Percentiles rank a stretch among this genome's conserved stretches.
Conservation (phyloP, 2,888 invertebrate species). For the Caenorhabditis imperialis region DNA sequence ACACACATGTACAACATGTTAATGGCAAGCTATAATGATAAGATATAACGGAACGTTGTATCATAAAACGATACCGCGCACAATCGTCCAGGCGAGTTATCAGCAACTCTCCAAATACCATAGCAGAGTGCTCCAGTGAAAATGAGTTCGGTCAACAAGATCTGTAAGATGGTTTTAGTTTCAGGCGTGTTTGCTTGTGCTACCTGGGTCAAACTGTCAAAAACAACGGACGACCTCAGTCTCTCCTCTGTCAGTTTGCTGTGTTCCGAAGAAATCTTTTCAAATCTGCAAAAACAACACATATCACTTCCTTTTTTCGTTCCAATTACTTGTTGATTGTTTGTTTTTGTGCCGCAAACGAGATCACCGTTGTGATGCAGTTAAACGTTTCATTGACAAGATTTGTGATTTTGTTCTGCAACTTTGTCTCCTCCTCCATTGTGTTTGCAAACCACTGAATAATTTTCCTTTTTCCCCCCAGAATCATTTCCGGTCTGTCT, state of each 20-base stretch:
- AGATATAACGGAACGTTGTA: background rate
- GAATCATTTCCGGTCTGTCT: background rate
- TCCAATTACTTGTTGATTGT: slow-evolving; percentile 71
- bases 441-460: slow-evolving; percentile 77
- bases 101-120: slow-evolving; percentile 74
- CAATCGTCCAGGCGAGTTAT: slow-evolving; percentile 73
- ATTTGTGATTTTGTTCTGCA: slow-evolving; percentile 76
- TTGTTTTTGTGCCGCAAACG: slow-evolving; percentile 76
- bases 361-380: slow-evolving; percentile 76
- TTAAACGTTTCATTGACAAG: slow-evolving; percentile 76
- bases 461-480: background rate
- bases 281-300: slow-evolving; percentile 68
- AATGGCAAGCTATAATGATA: slow-evolving; percentile 65
- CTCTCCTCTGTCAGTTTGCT: slow-evolving; percentile 71
- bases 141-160: slow-evolving; percentile 75
- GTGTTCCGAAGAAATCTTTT: slow-evolving; percentile 67
- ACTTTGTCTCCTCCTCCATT: slow-evolving; percentile 70
- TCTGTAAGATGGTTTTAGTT: slow-evolving; percentile 39
- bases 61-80: slow-evolving; percentile 62
- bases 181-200: background rate
- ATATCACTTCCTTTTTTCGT: background rate
- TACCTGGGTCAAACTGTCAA: slow-evolving; percentile 75
- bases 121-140: slow-evolving; percentile 76
- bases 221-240: slow-evolving; percentile 75
- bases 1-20: slow-evolving; percentile 77